Base-by-base conservation (phyloP, 2,797 vertebrate species). In the Periparus ater region DNA sequence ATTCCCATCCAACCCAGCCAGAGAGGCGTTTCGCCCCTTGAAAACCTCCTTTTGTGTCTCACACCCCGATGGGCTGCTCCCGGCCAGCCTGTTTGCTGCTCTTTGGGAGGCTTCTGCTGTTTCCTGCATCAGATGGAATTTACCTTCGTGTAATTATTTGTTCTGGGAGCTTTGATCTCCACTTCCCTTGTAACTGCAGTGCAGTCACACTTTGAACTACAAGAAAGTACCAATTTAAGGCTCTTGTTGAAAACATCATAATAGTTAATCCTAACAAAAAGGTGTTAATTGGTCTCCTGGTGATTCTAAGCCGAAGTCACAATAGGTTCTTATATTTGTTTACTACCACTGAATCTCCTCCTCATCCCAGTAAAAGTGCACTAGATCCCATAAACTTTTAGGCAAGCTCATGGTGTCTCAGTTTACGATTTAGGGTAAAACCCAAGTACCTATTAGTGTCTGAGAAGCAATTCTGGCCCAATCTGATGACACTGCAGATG, bases 261-360 rank as follows among this genome's bases (percentile, higher is more conserved):
- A 95, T 85, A 87, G 74, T 95, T 97, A 97, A 97, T 97, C 93
- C 93, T 93, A 73, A 93, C 96, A 97, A 96, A 74, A 93, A 97
- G 95, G 97, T 97, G 97, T 95, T 97, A 98, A 98, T 96, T 94
- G 94, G 95, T 88, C 96, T 97, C 95, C 92, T 92, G 97, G 88
- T 80, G 93, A 96, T 95, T 81, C 93, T 95, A 95, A 96, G 51
- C 75, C 66, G 29, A 68, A 94, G 73, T 72, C 80, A 95, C 89
- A 96, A 96, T 91, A 76, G 83, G 57, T 83, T 88, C 57, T 83
- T 92, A 7, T 55, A 60, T 96, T 97, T 97, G 89, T 97, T 97
- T 97, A 96, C 93, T 72, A 66, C 78, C 13, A 3, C 50, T 78
- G 73, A 88, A 93, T 79, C 95, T 96, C 96, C 87, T 92, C 77